Evolutionary conservation across 2,888 invertebrate genomes (phyloP), one percentile per base, ranked within the genome.

Genomic region (Agriopis marginaria): DNA sequence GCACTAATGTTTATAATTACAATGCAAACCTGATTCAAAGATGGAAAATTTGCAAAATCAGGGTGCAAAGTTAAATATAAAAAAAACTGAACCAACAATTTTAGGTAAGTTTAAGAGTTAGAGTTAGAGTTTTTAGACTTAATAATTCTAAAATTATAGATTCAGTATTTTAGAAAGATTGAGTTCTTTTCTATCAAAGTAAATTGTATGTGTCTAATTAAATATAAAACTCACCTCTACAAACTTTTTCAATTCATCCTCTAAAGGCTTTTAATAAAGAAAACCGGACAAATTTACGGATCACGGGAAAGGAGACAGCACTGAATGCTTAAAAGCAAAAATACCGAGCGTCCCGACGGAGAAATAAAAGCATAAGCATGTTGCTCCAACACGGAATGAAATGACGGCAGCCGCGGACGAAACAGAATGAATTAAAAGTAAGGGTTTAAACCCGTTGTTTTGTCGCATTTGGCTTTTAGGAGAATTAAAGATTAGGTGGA

Each of bases 401-500:
- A 89, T 89, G 88, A 89, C 86, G 86, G 87, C 86, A 85, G 86
- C 82, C 84, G 82, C 84, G 82, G 82, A 88, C 66, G 59, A 44
- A 86, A 86, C 80, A 78, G 89, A 90, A 91, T 89, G 89, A 89
- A 91, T 91, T 91, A 90, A 89, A 89, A 86, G 81, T 85, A 87
- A 87, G 84, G 84, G 86, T 87, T 86, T 88, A 81, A 75, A 82
- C 82, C 82, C 82, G 86, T 88, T 88, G 86, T 89, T 86, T 87
- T 84, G 86, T 85, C 82, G 80, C 76, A 76, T 77, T 77, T 72
- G 75, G 77, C 75, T 80, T 83, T 85, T 86, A 65, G 71, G 54
- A 49, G 63, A 70, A 66, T 74, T 73, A 68, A 71, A 63, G 68
- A 75, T 73, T 70, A 69, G 55, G 32, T 44, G 59, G 47, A 50